These are phyloP conservation scores for Cossypha polioptera DNA, from an alignment of 2,797 vertebrate genomes.

Conservation along the genomic window DNA sequence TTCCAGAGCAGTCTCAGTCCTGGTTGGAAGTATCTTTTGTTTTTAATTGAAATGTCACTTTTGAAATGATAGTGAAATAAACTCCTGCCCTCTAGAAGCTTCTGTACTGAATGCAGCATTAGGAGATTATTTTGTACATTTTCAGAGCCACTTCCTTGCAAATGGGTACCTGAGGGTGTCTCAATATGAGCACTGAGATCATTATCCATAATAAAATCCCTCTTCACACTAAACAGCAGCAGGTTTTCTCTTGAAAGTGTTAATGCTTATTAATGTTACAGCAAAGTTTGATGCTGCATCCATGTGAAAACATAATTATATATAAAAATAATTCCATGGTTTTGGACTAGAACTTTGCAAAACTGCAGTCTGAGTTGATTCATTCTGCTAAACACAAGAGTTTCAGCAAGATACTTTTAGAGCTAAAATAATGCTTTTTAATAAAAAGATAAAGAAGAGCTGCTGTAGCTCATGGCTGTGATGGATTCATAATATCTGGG, in stretches of 20 bases:
- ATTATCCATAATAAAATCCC: not conserved
- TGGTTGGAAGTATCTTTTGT: not conserved
- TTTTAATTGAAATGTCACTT: conserved; percentile 20
- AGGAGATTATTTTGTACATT: not conserved
- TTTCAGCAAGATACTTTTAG: not conserved
- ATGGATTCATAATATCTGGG: not conserved
- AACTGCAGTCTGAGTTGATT: not conserved
- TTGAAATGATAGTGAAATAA: conserved; percentile 22
- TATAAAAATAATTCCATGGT: not conserved
- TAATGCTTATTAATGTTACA: not conserved
- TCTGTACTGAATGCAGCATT: not conserved
- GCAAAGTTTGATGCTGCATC: not conserved
- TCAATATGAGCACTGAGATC: not conserved
- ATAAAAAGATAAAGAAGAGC: not conserved
- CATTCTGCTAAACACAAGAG: not conserved
- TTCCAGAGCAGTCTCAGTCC: conserved; percentile 9
- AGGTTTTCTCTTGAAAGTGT: not conserved
- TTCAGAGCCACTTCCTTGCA: not conserved
- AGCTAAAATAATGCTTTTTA: not conserved
- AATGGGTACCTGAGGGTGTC: not conserved
- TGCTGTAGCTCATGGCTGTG: not conserved
- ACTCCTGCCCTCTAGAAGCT: not conserved
- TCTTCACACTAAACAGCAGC: not conserved
- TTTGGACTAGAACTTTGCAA: not conserved
- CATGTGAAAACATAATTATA: not conserved